These are phyloP conservation scores for Apodemus agrarius DNA, from an alignment of 2,797 vertebrate species.

Conservation along the genomic window DNA sequence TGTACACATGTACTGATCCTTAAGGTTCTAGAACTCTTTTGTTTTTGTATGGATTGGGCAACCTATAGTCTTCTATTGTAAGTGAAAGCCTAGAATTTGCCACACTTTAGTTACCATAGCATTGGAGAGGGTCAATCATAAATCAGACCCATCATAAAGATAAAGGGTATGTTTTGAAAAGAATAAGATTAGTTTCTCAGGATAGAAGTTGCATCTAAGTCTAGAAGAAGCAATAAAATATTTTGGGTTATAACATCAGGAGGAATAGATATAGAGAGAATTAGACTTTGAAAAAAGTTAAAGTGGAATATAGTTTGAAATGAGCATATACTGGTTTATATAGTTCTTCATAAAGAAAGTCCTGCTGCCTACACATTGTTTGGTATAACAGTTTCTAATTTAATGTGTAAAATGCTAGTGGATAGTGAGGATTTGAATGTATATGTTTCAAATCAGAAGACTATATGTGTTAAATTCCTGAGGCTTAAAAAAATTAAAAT, in stretches of 20 bases:
- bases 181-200: background rate
- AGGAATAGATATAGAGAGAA: background rate
- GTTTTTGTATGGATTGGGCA: slow-evolving; percentile 4
- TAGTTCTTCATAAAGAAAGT: slow-evolving; percentile 43
- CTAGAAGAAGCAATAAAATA: slow-evolving; percentile 12
- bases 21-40: slow-evolving; percentile 41
- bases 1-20: background rate
- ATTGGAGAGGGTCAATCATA: background rate
- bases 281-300: background rate
- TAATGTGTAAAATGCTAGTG: background rate
- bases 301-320: slow-evolving; percentile 27
- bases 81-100: background rate
- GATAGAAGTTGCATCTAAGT: slow-evolving; percentile 8
- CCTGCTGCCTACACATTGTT: background rate
- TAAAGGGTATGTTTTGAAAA: slow-evolving; percentile 33
- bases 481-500: slow-evolving; percentile 42
- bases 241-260: background rate
- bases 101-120: background rate
- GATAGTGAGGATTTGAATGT: background rate
- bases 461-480: slow-evolving; percentile 48
- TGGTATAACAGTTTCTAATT: background rate
- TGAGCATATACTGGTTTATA: background rate
- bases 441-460: slow-evolving; percentile 17
- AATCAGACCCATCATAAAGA: background rate
- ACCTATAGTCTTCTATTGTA: background rate